These are phyloP conservation scores for Poeciliopsis infans DNA, from an alignment of 2,797 vertebrate species.

Conservation along the genomic window DNA sequence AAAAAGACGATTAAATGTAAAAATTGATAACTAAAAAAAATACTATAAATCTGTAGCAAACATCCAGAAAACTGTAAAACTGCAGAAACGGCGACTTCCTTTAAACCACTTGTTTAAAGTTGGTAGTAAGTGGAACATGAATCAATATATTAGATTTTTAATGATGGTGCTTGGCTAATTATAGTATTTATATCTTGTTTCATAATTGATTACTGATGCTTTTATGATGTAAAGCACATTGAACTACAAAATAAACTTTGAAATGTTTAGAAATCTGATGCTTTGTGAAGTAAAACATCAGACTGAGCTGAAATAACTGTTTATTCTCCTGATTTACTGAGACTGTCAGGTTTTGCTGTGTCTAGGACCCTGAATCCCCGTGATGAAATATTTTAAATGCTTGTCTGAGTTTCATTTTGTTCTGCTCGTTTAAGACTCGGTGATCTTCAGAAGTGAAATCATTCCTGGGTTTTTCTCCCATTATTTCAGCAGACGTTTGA, in stretches of 20 bases:
- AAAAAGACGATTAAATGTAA: not conserved
- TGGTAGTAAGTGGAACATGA: no score
- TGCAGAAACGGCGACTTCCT: no score
- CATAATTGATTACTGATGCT: no score
- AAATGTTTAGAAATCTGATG: not conserved
- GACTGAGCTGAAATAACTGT: not conserved
- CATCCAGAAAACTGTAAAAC: no score
- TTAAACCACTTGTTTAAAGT: no score
- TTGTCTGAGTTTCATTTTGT: not conserved
- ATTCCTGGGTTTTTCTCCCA: not conserved
- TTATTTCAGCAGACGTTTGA: not conserved
- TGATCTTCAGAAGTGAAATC: not conserved
- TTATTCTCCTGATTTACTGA: not conserved
- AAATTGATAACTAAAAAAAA: not conserved
- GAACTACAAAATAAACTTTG: no score
- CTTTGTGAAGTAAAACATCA: not conserved
- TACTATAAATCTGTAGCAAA: no score
- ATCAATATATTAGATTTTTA: no score
- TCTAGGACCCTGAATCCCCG: not conserved
- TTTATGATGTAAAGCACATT: no score
- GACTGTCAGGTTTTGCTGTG: not conserved
- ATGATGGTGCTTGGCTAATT: no score
- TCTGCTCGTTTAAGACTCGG: not conserved
- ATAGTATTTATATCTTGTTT: no score
- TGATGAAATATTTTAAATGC: not conserved